Conservation (phyloP, 1,140 invertebrate genomes). For the Trinorchestia longiramus region DNA sequence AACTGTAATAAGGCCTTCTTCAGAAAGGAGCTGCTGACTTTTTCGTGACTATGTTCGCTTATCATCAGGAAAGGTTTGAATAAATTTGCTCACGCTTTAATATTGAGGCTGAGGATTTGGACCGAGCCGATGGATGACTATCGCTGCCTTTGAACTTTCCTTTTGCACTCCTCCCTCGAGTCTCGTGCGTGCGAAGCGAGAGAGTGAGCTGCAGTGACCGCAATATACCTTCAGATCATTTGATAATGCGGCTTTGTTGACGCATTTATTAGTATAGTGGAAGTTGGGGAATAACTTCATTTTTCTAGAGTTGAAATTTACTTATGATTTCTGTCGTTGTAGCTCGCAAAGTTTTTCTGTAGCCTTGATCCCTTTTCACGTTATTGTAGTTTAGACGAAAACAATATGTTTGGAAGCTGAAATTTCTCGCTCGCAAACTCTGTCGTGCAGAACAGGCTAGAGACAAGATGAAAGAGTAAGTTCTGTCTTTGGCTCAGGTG, state of each 20-base stretch:
- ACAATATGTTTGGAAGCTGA: no score
- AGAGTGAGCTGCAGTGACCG: neutral
- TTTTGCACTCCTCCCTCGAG: neutral
- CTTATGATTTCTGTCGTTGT: neutral
- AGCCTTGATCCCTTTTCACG: no score
- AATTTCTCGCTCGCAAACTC: no score
- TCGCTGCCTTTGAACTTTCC: neutral
- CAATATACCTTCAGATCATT: neutral
- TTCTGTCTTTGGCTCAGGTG: no score
- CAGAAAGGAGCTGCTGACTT: neutral
- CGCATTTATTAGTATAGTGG: neutral
- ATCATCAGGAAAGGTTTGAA: neutral
- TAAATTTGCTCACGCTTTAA: constrained; percentile 1
- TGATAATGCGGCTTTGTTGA: neutral
- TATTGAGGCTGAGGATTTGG: neutral
- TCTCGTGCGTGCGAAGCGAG: neutral
- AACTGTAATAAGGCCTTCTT: neutral
- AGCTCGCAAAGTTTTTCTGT: neutral
- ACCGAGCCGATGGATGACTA: neutral
- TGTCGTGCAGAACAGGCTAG: no score
- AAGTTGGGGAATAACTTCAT: neutral
- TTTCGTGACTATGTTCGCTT: neutral
- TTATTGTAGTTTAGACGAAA: no score
- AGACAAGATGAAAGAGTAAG: no score
- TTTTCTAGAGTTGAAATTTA: neutral